Evolutionary conservation across 2,888 invertebrate species (phyloP).

Genomic region (Tinea pellionella): DNA sequence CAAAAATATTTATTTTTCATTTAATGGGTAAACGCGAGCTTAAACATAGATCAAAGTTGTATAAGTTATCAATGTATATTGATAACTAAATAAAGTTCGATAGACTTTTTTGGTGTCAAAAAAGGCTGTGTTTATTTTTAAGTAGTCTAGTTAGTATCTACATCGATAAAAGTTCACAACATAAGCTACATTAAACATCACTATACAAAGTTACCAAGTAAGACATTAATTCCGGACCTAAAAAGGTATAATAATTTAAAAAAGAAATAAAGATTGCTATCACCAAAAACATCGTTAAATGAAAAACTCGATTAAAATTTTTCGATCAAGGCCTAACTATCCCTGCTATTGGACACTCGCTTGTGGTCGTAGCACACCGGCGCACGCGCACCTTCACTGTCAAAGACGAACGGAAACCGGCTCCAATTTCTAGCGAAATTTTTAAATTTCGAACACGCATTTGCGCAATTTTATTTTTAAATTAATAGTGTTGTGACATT

Average conservation of each 20-base stretch:
- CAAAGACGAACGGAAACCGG: background rate
- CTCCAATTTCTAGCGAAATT: background rate
- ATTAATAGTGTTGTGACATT: slow-evolving; percentile 4
- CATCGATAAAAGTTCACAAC: no score
- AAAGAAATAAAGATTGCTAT: background rate
- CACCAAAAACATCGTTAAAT: background rate
- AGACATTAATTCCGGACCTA: background rate
- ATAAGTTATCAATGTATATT: no score
- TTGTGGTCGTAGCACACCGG: slow-evolving; percentile 38
- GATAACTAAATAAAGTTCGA: no score
- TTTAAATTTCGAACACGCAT: background rate
- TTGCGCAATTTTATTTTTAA: background rate
- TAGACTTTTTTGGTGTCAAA: no score
- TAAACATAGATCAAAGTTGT: no score
- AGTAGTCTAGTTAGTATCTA: no score
- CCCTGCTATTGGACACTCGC: slow-evolving; percentile 38
- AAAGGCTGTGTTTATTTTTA: no score
- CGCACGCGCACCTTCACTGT: slow-evolving; percentile 40
- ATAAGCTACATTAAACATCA: no score
- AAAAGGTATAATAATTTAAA: background rate
- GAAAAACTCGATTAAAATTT: slow-evolving; percentile 5
- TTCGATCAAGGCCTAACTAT: slow-evolving; percentile 9
- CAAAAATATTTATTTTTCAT: background rate
- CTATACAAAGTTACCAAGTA: background rate
- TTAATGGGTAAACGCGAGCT: no score